Percentiles rank a stretch among this genome's conserved stretches.
Conservation (phyloP, 2,113 vertebrate genomes). For the Leptobrachium ailaonicum region DNA sequence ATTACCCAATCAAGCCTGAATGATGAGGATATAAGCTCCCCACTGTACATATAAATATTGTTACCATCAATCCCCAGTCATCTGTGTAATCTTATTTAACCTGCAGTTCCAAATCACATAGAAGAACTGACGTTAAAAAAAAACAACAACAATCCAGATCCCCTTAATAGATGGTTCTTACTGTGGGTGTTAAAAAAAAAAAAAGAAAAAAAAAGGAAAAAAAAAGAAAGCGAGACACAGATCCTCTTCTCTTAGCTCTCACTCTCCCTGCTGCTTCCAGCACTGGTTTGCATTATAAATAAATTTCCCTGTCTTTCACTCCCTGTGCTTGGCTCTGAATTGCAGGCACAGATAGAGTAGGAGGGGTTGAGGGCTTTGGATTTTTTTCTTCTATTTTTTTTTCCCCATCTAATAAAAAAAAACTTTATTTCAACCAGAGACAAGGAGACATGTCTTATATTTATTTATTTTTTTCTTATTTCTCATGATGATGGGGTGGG, state of each 20-base stretch:
- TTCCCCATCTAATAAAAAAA: not conserved
- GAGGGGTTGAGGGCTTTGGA: slow-evolving; percentile 75
- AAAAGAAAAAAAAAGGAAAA: too few relatives aligned
- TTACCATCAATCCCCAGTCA: slow-evolving; percentile 69
- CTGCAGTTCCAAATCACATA: slow-evolving; percentile 68
- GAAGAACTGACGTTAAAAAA: slow-evolving; percentile 56
- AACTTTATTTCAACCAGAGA: slow-evolving; percentile 32
- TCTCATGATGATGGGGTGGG: slow-evolving; percentile 9
- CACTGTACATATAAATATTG: slow-evolving; percentile 64
- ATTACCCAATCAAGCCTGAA: slow-evolving; percentile 71
- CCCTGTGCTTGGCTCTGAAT: slow-evolving; percentile 70
- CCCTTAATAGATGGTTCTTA: slow-evolving; percentile 46
- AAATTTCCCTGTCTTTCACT: slow-evolving; percentile 69
- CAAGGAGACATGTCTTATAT: not conserved
- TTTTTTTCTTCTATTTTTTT: slow-evolving; percentile 51
- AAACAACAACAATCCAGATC: slow-evolving; percentile 50
- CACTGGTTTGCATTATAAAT: slow-evolving; percentile 61
- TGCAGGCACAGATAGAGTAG: slow-evolving; percentile 74
- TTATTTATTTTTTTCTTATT: slow-evolving; percentile 3
- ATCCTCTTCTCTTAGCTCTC: slow-evolving; percentile 59
- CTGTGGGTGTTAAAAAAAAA: slow-evolving; percentile 52
- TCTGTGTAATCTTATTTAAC: slow-evolving; percentile 66
- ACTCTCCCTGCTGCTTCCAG: slow-evolving; percentile 59
- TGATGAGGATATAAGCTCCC: slow-evolving; percentile 68
- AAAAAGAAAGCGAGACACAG: not conserved